phyloP scores from a whole-genome alignment of 2,113 vertebrate genomes.

The Phaethornis superciliosus region DNA sequence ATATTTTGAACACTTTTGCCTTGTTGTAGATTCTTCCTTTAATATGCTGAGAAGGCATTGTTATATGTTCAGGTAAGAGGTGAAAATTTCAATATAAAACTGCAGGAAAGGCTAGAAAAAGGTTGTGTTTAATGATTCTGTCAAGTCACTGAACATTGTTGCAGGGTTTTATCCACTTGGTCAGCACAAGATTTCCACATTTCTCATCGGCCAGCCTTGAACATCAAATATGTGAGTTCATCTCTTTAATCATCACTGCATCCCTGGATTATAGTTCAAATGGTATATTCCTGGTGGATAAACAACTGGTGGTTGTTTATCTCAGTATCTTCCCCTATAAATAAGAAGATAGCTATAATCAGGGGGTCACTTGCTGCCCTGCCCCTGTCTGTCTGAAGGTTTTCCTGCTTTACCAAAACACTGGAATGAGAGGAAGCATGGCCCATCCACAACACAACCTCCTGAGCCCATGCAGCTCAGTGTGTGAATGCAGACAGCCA shows the following conservation, averaged over 20 bases:
- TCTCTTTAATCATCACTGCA: neutral
- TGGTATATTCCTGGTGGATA: neutral
- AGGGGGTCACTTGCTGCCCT: neutral
- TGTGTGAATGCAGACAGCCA: neutral
- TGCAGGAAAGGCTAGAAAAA: neutral
- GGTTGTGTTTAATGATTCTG: neutral
- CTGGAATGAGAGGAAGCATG: rapidly evolving
- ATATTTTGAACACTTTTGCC: neutral
- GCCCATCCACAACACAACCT: neutral
- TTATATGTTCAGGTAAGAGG: neutral
- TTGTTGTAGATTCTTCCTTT: neutral
- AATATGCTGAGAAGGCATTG: neutral
- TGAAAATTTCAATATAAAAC: neutral
- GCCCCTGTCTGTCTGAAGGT: neutral
- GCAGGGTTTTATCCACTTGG: neutral
- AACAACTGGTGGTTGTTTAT: neutral
- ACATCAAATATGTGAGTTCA: neutral
- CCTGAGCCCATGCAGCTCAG: neutral
- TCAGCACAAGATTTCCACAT: neutral
- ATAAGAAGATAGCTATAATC: neutral
- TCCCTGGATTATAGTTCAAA: neutral
- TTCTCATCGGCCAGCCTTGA: neutral
- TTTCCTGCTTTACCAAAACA: neutral
- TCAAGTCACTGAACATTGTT: neutral
- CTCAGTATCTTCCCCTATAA: neutral